phyloP scores from a whole-genome alignment of 2,113 vertebrate species.

The Alectura lathami region DNA sequence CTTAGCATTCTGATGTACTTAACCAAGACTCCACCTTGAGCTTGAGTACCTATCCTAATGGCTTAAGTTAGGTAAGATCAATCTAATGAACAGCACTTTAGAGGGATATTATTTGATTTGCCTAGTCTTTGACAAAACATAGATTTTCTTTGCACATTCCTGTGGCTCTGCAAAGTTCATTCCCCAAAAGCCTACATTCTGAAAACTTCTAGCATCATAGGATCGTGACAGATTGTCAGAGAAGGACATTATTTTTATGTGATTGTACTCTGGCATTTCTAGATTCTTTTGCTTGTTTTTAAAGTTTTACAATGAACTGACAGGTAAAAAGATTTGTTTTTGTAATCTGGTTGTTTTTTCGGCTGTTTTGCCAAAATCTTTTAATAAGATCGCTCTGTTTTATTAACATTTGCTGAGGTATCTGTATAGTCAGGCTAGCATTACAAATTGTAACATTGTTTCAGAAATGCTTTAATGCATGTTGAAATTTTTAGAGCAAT shows the following conservation, averaged over 20 bases:
- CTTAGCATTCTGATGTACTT: neutral
- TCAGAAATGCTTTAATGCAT: neutral
- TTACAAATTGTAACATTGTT: neutral
- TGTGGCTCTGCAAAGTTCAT: neutral
- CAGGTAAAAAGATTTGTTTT: neutral
- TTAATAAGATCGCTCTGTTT: neutral
- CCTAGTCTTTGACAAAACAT: neutral
- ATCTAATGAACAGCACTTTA: neutral
- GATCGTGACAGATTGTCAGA: neutral
- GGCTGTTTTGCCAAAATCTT: neutral
- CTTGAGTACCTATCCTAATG: neutral
- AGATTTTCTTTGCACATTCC: neutral
- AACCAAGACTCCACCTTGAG: neutral
- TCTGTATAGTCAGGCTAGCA: neutral
- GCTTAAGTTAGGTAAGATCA: neutral
- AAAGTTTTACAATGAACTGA: neutral
- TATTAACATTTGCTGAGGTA: neutral
- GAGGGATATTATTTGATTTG: neutral
- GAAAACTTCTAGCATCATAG: neutral
- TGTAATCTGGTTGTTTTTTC: neutral
- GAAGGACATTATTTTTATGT: neutral
- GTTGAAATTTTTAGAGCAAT: neutral
- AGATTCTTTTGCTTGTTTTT: fast-evolving
- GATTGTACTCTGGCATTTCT: neutral
- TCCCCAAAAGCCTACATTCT: neutral